Conservation (phyloP, 2,113 vertebrate genomes). For the Okapia johnstoni region DNA sequence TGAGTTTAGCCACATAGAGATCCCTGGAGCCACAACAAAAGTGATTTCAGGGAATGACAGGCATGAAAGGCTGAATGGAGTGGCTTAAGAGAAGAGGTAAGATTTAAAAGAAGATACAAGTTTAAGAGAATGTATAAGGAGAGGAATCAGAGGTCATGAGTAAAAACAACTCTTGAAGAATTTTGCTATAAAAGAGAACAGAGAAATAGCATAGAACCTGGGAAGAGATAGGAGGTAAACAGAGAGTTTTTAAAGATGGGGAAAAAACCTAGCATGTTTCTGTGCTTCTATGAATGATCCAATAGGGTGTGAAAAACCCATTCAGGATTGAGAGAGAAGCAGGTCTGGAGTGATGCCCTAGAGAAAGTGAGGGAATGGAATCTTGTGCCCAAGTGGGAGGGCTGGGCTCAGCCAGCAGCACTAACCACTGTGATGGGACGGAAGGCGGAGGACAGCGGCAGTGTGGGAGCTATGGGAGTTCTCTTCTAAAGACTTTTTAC, state of each 20-base stretch:
- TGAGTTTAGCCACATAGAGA: not conserved
- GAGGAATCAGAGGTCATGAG: not conserved
- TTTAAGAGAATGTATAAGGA: not conserved
- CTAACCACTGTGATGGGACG: fast-evolving
- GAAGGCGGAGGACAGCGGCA: not conserved
- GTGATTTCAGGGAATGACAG: not conserved
- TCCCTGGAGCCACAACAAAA: not conserved
- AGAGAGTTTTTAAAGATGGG: not conserved
- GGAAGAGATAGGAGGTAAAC: not conserved
- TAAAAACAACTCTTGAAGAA: not conserved
- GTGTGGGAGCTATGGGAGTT: not conserved
- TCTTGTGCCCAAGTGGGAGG: not conserved
- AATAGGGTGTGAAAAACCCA: not conserved
- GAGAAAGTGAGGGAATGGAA: not conserved
- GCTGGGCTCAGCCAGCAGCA: not conserved
- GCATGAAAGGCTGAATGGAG: not conserved
- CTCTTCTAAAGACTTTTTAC: not conserved
- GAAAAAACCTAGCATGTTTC: not conserved
- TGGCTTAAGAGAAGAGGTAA: not conserved
- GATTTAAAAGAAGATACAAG: not conserved
- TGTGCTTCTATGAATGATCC: not conserved
- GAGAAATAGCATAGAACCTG: not conserved
- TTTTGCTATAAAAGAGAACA: not conserved
- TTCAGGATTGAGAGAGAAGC: not conserved
- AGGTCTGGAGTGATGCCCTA: not conserved